Evolutionary conservation across 2,113 vertebrate genomes (phyloP).

Genomic region (Kryptolebias marmoratus): DNA sequence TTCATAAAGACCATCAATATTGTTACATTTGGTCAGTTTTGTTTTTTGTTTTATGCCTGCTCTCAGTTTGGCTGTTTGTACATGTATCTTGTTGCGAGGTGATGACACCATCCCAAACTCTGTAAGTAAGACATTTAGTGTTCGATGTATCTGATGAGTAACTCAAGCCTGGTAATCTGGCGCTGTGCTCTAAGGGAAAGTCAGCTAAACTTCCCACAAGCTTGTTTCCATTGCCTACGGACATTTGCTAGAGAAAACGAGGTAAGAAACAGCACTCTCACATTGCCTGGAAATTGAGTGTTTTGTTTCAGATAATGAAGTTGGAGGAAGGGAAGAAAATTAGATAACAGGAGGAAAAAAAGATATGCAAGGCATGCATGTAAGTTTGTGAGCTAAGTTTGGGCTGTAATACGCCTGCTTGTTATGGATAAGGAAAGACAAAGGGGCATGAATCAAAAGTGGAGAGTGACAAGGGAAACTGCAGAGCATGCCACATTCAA

Average conservation of each 20-base stretch:
- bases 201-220: constrained; percentile 49
- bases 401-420: constrained; percentile 55
- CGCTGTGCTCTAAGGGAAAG: constrained; percentile 40
- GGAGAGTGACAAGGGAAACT: constrained; percentile 55
- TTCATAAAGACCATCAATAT: too few species aligned
- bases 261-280: constrained; percentile 50
- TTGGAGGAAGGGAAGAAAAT: constrained; percentile 50
- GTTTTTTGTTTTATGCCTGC: too few species aligned
- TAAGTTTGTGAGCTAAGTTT: constrained; percentile 49
- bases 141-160: constrained; percentile 45
- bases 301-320: constrained; percentile 63
- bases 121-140: constrained; percentile 17
- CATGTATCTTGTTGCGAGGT: too few species aligned
- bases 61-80: too few species aligned
- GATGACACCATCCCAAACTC: constrained; percentile 35
- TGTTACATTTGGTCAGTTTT: too few species aligned
- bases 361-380: constrained; percentile 69
- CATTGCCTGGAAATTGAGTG: constrained; percentile 46
- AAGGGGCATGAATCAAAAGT: constrained; percentile 37
- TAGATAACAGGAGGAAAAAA: constrained; percentile 52
- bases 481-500: constrained; percentile 71
- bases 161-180: constrained; percentile 56
- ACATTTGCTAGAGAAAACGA: constrained; percentile 28
- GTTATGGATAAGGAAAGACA: constrained; percentile 58
- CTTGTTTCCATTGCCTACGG: constrained; percentile 30